These are phyloP conservation scores for Plutella xylostella DNA, from an alignment of 2,888 invertebrate genomes.

Conservation along the genomic window DNA sequence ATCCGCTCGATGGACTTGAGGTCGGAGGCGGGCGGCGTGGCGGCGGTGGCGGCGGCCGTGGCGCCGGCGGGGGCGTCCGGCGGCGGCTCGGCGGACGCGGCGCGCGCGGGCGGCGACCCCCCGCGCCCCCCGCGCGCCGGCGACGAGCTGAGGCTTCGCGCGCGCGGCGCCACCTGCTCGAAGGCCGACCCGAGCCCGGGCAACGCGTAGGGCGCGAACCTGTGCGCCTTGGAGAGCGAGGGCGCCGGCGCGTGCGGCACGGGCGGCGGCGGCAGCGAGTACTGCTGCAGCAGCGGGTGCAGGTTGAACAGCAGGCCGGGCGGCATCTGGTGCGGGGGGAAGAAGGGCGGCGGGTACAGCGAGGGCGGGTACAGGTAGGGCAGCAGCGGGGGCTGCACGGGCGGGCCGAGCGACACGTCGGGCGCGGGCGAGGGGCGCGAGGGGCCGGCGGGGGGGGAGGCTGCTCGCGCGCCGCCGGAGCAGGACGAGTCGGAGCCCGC, in stretches of 20 bases:
- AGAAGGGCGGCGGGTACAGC: constrained; percentile 82
- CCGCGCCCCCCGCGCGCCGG: constrained; percentile 57
- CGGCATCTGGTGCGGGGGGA: constrained; percentile 82
- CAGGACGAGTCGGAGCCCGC: constrained; percentile 81
- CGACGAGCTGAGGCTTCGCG: constrained; percentile 73
- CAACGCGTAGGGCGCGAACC: constrained; percentile 91
- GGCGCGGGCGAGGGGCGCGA: constrained; percentile 83
- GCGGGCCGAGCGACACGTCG: constrained; percentile 94
- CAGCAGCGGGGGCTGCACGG: constrained; percentile 91
- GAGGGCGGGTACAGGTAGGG: constrained; percentile 94
- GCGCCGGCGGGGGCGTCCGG: constrained; percentile 66
- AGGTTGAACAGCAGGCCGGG: constrained; percentile 90
- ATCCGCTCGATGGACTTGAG: constrained; percentile 97
- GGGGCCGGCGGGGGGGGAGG: constrained; percentile 69
- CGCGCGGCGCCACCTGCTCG: constrained; percentile 88
- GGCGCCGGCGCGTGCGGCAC: constrained; percentile 73
- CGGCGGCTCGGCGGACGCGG: constrained; percentile 64
- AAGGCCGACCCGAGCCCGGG: constrained; percentile 86
- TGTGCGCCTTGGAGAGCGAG: constrained; percentile 74
- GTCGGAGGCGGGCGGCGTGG: constrained; percentile 79
- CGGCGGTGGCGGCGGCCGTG: constrained; percentile 57
- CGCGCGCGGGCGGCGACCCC: constrained; percentile 57
- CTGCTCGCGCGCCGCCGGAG: constrained; percentile 72
- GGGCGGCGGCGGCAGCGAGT: constrained; percentile 80
- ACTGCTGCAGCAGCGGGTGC: constrained; percentile 89